Conservation (phyloP, 1,140 invertebrate species). For the Asobara japonica region DNA sequence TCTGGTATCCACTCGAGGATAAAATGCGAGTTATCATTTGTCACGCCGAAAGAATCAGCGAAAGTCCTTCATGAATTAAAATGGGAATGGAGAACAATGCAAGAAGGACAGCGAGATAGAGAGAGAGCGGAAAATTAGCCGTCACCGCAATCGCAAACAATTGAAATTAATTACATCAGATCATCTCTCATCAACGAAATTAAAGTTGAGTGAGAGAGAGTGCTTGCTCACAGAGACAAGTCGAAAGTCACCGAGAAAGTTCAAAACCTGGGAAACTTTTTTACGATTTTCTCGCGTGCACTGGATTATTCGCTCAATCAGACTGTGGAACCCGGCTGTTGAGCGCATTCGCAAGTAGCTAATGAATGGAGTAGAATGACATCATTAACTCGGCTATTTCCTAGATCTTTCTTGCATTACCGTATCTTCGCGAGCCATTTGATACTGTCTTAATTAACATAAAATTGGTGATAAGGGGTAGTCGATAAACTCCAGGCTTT, state of each 20-base stretch:
- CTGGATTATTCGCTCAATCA: conserved; percentile 3
- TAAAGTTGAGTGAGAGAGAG: background rate
- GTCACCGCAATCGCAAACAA: background rate
- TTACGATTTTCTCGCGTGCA: background rate
- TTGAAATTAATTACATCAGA: conserved; percentile 3
- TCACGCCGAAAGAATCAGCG: background rate
- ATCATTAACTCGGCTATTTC: background rate
- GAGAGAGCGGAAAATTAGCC: background rate
- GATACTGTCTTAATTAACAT: background rate
- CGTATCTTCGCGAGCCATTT: background rate
- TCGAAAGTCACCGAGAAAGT: conserved; percentile 6
- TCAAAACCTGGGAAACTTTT: conserved; percentile 5
- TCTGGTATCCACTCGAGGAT: too few relatives aligned
- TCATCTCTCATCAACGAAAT: background rate
- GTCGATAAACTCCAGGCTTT: background rate
- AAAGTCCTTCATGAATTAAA: background rate
- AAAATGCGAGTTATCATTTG: too few relatives aligned
- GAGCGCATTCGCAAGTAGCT: background rate
- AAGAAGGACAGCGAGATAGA: background rate
- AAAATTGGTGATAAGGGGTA: background rate
- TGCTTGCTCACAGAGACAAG: background rate
- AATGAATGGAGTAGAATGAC: background rate
- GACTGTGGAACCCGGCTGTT: background rate
- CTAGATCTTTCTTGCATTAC: background rate
- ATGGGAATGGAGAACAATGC: background rate